Conservation (phyloP, 1,140 invertebrate genomes). For the Danaus plexippus region DNA sequence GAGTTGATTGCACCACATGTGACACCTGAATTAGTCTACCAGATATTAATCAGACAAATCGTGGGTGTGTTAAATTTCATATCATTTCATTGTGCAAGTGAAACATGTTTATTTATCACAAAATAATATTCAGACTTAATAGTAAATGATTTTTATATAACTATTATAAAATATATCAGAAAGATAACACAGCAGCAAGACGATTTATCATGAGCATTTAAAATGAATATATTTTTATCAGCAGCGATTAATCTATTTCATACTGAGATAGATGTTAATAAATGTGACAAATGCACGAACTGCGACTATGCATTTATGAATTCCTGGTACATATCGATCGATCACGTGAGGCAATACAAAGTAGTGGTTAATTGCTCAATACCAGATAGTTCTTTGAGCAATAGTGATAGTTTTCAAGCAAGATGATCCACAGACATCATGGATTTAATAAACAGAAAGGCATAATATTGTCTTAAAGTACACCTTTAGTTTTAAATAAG, state of each 20-base stretch:
- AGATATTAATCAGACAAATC: no score
- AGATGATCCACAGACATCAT: constrained; percentile 3
- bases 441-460: no score
- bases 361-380: constrained; percentile 23
- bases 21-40: constrained; percentile 6
- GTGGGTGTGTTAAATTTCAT: constrained; percentile 4
- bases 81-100: constrained; percentile 5
- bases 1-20: constrained; percentile 12
- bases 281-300: constrained; percentile 5
- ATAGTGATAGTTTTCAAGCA: constrained; percentile 19
- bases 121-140: no score
- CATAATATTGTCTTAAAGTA: no score
- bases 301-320: no score
- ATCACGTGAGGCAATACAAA: constrained; percentile 26
- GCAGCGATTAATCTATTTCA: no score
- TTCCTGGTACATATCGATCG: constrained; percentile 15
- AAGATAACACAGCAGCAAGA: background rate
- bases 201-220: no score
- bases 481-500: no score
- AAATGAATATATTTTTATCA: no score
- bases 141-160: no score
- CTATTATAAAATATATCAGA: no score
- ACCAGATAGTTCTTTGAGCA: constrained; percentile 20
- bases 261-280: constrained; percentile 3
- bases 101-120: no score